Conservation (phyloP, 1,140 invertebrate genomes). For the Magallana gigas region DNA sequence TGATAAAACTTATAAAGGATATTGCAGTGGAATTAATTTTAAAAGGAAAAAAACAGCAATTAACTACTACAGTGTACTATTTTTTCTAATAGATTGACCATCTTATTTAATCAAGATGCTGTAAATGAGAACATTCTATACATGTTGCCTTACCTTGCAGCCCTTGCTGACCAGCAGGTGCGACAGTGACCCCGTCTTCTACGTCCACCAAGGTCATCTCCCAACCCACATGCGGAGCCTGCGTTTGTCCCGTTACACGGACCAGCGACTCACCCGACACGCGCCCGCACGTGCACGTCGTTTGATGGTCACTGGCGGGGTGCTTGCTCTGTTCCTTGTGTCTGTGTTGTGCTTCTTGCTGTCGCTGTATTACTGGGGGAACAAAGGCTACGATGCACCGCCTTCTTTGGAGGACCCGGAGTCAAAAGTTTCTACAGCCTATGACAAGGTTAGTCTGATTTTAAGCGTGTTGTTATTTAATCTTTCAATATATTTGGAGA, state of each 20-base stretch:
- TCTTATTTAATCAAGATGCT: too few species aligned
- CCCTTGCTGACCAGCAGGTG: not conserved
- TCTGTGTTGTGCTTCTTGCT: slow-evolving; percentile 3
- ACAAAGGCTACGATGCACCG: not conserved
- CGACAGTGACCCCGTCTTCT: not conserved
- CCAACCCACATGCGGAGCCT: not conserved
- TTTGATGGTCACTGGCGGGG: not conserved
- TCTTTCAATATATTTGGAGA: not conserved
- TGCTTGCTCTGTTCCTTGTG: not conserved
- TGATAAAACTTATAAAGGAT: too few species aligned
- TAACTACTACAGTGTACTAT: too few species aligned
- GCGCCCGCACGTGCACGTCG: not conserved
- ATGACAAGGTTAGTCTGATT: not conserved
- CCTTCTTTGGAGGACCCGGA: not conserved
- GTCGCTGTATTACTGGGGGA: not conserved
- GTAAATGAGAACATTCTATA: too few species aligned
- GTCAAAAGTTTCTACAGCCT: not conserved
- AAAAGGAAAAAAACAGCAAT: too few species aligned
- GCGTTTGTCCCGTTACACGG: not conserved
- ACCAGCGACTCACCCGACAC: not conserved
- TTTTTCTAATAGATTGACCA: too few species aligned
- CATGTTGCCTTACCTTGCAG: not conserved
- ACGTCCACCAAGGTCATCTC: slow-evolving; percentile 15
- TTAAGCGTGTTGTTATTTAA: not conserved
- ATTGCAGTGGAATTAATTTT: too few species aligned